A percentile compares a stretch with the other conserved stretches of the same genome.
Evolutionary conservation across 2,888 invertebrate species (phyloP).

Genomic region (Ormyrus labotus): DNA sequence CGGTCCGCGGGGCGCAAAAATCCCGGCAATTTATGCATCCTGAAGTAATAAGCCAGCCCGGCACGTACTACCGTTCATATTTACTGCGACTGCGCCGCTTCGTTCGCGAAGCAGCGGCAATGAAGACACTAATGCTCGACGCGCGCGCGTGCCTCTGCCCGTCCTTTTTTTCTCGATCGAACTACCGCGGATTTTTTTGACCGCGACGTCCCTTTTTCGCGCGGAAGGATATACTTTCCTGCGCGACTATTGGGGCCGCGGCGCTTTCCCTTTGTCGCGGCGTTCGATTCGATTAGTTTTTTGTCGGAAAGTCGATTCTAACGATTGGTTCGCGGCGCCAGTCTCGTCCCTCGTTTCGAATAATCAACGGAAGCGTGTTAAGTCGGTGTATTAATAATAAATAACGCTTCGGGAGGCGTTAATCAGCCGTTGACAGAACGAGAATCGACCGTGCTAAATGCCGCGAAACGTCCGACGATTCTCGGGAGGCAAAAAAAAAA

Average conservation of each 20-base stretch:
- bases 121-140: slow-evolving; percentile 36
- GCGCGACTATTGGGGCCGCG: too few species aligned
- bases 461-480: slow-evolving; percentile 30
- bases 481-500: slow-evolving; percentile 13
- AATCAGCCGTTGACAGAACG: slow-evolving; percentile 36
- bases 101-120: not conserved
- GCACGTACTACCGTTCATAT: slow-evolving; percentile 29
- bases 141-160: not conserved
- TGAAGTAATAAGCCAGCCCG: slow-evolving; percentile 32
- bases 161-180: not conserved
- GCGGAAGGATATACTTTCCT: too few species aligned
- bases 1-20: slow-evolving; percentile 18
- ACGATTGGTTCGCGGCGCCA: slow-evolving; percentile 7
- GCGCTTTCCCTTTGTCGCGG: too few species aligned
- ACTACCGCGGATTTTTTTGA: not conserved
- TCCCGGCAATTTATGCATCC: slow-evolving; percentile 50
- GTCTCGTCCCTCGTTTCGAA: not conserved
- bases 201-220: too few species aligned
- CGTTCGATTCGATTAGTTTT: too few species aligned
- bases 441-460: slow-evolving; percentile 29
- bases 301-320: too few species aligned
- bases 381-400: slow-evolving; percentile 52
- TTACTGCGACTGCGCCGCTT: not conserved
- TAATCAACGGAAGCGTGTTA: slow-evolving; percentile 34
- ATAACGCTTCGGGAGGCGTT: slow-evolving; percentile 44